Base-by-base conservation (phyloP, 2,888 invertebrate genomes). In the Zhuqinia jingwanae region DNA sequence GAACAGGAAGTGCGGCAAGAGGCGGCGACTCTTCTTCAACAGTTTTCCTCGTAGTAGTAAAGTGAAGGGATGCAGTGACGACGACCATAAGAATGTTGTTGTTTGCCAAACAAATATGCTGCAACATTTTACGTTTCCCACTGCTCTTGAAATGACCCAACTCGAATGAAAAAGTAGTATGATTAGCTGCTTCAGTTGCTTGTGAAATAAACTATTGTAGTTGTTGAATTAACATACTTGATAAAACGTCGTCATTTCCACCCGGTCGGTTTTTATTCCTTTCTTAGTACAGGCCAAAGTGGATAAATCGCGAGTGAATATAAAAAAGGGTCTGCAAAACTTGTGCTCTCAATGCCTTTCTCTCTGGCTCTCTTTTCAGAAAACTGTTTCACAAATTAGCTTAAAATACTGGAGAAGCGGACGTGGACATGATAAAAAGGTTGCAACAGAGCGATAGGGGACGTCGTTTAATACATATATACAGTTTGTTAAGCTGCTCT, bases 301-400 rank as follows among this genome's bases (percentile, higher is more conserved):
- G 30, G 65, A 36, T 65, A 65, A 65, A 65, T 17, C 17, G 36
- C 17, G 27, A 17, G 30, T 65, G 65, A 65, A 25, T 36, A 36
- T 36, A 36, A 36, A 42, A 65, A 65, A 65, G 65, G 27, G 20
- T n/a, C 1, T 45, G 10, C 60, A 13, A 11, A 17, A 65, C 0
- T 68, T 68, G 42, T 65, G 17, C n/a, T n/a, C 17, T 42, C 42
- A 17, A 17, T 65, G 42, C 3, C 30, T 20, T 36, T 20, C 30
- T 65, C 10, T n/a, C n/a, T n/a, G n/a, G n/a, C n/a, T n/a, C n/a
- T n/a, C n/a, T n/a, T n/a, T n/a, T n/a, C n/a, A n/a, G 36, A 42
- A 63, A 30, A 17, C 60, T 36, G 68, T 20, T 68, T 68, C n/a
- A 45, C 68, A 68, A 68, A 68, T 68, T 68, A 68, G 68, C 47